Evolutionary conservation across 2,113 vertebrate species (phyloP).

Genomic region (Lophius piscatorius): DNA sequence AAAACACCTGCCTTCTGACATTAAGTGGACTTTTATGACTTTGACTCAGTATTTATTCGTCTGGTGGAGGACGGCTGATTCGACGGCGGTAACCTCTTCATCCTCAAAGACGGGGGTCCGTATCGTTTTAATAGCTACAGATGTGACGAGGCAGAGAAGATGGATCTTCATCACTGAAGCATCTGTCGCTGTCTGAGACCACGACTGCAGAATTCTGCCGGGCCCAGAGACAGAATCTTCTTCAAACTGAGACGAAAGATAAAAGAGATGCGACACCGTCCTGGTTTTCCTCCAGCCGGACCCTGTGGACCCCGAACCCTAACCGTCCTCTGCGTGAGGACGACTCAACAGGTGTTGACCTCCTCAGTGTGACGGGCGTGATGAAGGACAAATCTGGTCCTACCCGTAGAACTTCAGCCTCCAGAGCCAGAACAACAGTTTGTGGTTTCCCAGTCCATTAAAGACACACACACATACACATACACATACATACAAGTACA

Average conservation of each 20-base stretch:
- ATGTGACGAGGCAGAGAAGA: slow-evolving; percentile 36
- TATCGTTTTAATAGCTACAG: slow-evolving; percentile 39
- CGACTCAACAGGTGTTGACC: background rate
- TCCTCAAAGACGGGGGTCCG: background rate
- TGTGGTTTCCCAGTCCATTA: background rate
- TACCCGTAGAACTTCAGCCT: background rate
- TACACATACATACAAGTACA: too few species aligned
- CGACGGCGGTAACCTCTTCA: slow-evolving; percentile 20
- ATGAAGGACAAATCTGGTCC: slow-evolving; percentile 3
- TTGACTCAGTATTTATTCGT: slow-evolving; percentile 37
- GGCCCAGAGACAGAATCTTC: slow-evolving; percentile 20
- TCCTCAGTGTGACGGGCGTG: slow-evolving; percentile 7
- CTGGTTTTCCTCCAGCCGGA: slow-evolving; percentile 11
- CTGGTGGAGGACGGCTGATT: slow-evolving; percentile 16
- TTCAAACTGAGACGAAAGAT: slow-evolving; percentile 33
- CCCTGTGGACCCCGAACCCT: slow-evolving; percentile 18
- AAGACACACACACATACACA: too few species aligned
- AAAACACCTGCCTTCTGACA: slow-evolving; percentile 51
- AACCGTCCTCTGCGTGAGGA: too few species aligned
- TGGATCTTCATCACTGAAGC: slow-evolving; percentile 20
- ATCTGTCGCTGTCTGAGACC: slow-evolving; percentile 9
- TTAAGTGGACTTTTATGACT: slow-evolving; percentile 37
- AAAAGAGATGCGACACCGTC: slow-evolving; percentile 18
- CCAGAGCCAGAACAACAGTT: background rate
- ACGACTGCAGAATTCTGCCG: slow-evolving; percentile 26